A percentile compares a stretch with the other conserved stretches of the same genome.
Conservation (phyloP, 2,797 vertebrate genomes). For the Hyperoplus immaculatus region DNA sequence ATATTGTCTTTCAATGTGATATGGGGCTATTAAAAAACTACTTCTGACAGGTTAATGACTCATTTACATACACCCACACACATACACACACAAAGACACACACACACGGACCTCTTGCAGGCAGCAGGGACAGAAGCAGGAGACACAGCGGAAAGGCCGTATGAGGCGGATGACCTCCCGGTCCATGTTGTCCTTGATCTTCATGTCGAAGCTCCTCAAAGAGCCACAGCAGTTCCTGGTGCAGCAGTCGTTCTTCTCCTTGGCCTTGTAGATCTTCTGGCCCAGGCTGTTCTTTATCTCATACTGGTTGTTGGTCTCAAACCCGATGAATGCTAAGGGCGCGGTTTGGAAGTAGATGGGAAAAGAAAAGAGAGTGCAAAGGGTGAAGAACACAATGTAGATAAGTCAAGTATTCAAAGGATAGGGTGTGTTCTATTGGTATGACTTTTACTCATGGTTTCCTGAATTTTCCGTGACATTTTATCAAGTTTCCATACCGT, state of each 20-base stretch:
- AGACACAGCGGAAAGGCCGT: conserved; percentile 89
- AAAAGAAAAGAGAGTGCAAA: background rate
- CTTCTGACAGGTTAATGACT: background rate
- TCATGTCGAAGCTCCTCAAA: conserved; percentile 90
- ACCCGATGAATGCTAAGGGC: conserved; percentile 86
- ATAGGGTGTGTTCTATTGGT: background rate
- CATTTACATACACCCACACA: too few relatives aligned
- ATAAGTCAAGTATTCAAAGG: conserved; percentile 16
- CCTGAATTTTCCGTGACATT: too few relatives aligned
- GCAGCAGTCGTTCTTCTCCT: conserved; percentile 92
- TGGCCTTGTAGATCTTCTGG: conserved; percentile 90
- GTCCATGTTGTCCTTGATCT: conserved; percentile 88
- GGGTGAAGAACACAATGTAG: rapidly evolving
- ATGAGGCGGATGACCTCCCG: conserved; percentile 90
- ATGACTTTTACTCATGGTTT: background rate
- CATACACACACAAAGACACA: background rate
- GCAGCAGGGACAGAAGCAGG: conserved; percentile 92
- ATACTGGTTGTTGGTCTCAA: conserved; percentile 91
- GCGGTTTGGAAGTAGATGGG: background rate
- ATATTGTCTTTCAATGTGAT: conserved; percentile 3
- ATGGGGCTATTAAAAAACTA: background rate
- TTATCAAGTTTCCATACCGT: too few relatives aligned
- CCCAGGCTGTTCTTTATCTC: conserved; percentile 91
- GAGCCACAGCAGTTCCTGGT: conserved; percentile 92
- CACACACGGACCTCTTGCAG: conserved; percentile 87